These are phyloP conservation scores for Heterohyrax brucei DNA, from an alignment of 2,797 vertebrate species.

Conservation along the genomic window DNA sequence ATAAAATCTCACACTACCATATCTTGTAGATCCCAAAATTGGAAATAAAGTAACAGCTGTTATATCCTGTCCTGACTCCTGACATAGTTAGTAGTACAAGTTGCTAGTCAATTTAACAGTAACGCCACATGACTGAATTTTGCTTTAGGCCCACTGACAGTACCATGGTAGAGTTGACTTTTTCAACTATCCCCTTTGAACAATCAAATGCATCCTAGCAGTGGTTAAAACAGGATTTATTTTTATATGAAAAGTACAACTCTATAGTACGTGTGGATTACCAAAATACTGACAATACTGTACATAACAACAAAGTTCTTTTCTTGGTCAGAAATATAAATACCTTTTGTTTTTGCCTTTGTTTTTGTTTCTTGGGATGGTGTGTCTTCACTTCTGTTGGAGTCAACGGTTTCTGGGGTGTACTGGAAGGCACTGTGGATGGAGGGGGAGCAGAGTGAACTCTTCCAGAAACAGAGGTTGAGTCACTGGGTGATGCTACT, in stretches of 20 bases:
- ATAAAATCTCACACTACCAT: background rate
- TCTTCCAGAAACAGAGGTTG: conserved; percentile 10
- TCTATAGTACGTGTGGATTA: background rate
- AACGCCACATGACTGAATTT: background rate
- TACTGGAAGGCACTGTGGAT: conserved; percentile 81
- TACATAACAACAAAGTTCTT: conserved; percentile 23
- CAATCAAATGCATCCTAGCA: conserved; percentile 24
- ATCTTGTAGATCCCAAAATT: background rate
- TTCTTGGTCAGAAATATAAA: background rate
- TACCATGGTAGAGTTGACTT: background rate
- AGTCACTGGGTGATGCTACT: background rate
- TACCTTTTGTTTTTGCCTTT: conserved; percentile 86
- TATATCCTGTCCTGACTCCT: background rate
- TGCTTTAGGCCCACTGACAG: background rate
- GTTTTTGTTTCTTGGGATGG: background rate
- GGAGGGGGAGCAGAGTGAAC: conserved; percentile 79
- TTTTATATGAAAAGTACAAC: background rate
- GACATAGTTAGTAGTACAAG: background rate
- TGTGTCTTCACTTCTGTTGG: conserved; percentile 2
- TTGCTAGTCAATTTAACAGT: background rate
- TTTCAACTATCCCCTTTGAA: background rate
- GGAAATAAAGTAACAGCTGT: background rate
- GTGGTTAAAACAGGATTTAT: background rate
- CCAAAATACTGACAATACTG: conserved; percentile 8
- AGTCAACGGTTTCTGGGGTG: conserved; percentile 49